These are phyloP conservation scores for Eciton burchellii DNA, from an alignment of 1,140 invertebrate genomes.

Conservation along the genomic window DNA sequence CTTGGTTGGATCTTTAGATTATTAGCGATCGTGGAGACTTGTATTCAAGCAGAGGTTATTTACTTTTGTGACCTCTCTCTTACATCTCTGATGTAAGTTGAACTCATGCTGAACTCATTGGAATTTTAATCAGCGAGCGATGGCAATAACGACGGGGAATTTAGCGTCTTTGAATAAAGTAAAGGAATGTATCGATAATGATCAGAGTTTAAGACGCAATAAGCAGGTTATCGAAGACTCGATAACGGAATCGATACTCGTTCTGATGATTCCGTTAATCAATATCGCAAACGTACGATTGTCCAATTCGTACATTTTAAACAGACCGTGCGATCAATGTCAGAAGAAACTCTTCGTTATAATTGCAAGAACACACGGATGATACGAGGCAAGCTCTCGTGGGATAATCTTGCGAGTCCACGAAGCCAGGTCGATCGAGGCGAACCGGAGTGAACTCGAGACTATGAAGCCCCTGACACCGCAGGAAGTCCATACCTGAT, in stretches of 20 bases:
- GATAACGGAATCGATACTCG: background rate
- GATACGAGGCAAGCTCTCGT: slow-evolving; percentile 68
- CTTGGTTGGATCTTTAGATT: background rate
- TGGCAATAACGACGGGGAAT: background rate
- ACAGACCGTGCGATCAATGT: background rate
- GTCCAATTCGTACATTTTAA: background rate
- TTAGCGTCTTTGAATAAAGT: slow-evolving; percentile 32
- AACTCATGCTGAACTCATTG: background rate
- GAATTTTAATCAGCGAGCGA: slow-evolving; percentile 30
- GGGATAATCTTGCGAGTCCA: slow-evolving; percentile 70
- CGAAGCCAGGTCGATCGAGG: slow-evolving; percentile 57
- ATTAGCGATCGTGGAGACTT: background rate
- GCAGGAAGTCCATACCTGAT: slow-evolving; percentile 72
- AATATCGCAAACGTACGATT: slow-evolving; percentile 1
- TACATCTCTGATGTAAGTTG: background rate
- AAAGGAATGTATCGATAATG: background rate
- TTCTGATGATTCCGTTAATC: background rate
- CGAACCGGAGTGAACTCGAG: slow-evolving; percentile 51
- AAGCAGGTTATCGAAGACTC: too few relatives aligned
- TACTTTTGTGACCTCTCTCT: background rate
- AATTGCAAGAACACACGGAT: slow-evolving; percentile 51
- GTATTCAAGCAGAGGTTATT: background rate
- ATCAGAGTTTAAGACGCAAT: background rate
- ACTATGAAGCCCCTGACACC: slow-evolving; percentile 70
- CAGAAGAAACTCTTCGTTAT: slow-evolving; percentile 10